These are phyloP conservation scores for Megalopta genalis DNA, from an alignment of 1,140 invertebrate species.

Conservation along the genomic window DNA sequence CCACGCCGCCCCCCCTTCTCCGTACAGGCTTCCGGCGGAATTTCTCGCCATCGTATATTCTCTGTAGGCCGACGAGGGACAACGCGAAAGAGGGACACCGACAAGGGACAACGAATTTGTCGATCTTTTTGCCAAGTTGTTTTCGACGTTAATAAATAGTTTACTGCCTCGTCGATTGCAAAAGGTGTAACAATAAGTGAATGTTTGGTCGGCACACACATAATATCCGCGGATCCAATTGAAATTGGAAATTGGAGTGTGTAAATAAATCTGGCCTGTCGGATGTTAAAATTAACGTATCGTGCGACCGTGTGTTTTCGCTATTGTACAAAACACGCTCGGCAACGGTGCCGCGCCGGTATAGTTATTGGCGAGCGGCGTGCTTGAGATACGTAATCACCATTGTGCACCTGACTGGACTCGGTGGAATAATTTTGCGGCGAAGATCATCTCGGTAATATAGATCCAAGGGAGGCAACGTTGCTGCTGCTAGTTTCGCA, in stretches of 20 bases:
- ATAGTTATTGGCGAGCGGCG: constrained; percentile 32
- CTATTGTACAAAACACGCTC: constrained; percentile 13
- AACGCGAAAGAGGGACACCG: too few relatives aligned
- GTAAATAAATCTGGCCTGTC: background rate
- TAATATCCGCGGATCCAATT: constrained; percentile 3
- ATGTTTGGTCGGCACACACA: background rate
- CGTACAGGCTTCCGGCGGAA: background rate
- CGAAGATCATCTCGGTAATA: constrained; percentile 45
- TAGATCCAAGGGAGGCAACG: constrained; percentile 8
- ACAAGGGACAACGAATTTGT: too few relatives aligned
- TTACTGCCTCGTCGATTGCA: background rate
- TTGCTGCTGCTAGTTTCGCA: background rate
- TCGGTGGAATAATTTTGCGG: constrained; percentile 48
- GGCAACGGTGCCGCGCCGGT: background rate
- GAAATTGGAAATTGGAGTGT: constrained; percentile 25
- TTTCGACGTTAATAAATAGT: background rate
- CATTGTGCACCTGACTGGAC: constrained; percentile 46
- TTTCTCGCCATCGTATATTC: background rate
- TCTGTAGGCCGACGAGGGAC: too few relatives aligned
- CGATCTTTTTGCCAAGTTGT: background rate
- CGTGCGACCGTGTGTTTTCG: constrained; percentile 23
- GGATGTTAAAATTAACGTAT: constrained; percentile 34
- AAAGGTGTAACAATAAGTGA: background rate
- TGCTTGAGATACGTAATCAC: constrained; percentile 47
- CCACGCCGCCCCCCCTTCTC: too few relatives aligned